A percentile compares a stretch with the other conserved stretches of the same genome.
These are phyloP conservation scores for Pseudomyrmex flavicornis DNA, from an alignment of 1,140 invertebrate genomes.

Conservation along the genomic window DNA sequence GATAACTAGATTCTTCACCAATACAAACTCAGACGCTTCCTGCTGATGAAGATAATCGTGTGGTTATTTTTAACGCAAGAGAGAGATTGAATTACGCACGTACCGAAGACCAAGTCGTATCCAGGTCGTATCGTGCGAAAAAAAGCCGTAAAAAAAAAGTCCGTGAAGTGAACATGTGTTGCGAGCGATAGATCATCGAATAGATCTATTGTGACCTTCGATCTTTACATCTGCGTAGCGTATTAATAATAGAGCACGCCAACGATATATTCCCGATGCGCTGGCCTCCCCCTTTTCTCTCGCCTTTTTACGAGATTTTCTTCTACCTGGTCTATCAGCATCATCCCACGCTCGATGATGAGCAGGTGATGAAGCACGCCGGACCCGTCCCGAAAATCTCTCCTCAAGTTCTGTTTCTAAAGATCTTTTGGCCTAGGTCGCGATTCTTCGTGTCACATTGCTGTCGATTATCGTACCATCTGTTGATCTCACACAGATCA, in stretches of 20 bases:
- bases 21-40: background rate
- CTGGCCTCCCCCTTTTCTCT: conserved; percentile 66
- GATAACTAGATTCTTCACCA: background rate
- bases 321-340: conserved; percentile 70
- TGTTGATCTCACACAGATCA: conserved; percentile 28
- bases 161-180: conserved; percentile 47
- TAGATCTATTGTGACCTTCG: conserved; percentile 60
- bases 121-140: background rate
- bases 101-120: background rate
- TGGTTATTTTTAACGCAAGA: background rate
- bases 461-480: conserved; percentile 60
- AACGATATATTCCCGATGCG: conserved; percentile 65
- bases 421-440: conserved; percentile 63
- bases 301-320: conserved; percentile 64
- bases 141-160: background rate
- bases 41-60: too few species aligned
- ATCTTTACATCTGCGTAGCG: conserved; percentile 66
- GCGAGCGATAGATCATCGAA: conserved; percentile 66
- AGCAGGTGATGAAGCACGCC: conserved; percentile 78
- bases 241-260: conserved; percentile 78
- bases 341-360: conserved; percentile 80
- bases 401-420: conserved; percentile 60
- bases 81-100: background rate
- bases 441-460: conserved; percentile 53
- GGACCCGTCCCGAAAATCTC: conserved; percentile 32